These are phyloP conservation scores for Bruchidius siliquastri DNA, from an alignment of 2,888 invertebrate species.

Conservation along the genomic window DNA sequence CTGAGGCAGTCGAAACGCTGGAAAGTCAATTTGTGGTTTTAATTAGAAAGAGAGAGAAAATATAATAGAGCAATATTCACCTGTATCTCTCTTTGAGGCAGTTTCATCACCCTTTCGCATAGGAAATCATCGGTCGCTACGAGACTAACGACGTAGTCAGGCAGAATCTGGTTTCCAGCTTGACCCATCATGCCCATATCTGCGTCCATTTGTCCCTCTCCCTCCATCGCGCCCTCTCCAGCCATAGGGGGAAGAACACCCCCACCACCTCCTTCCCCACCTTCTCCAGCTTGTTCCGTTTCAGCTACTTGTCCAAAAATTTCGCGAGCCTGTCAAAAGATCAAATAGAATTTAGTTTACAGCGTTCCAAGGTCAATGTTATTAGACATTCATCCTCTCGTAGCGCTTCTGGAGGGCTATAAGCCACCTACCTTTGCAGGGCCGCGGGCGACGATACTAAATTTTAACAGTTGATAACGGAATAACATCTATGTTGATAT, in stretches of 20 bases:
- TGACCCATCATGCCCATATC: constrained; percentile 31
- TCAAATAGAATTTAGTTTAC: constrained; percentile 1
- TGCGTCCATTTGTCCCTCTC: constrained; percentile 42
- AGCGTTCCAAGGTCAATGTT: too few species aligned
- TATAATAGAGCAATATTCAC: too few species aligned
- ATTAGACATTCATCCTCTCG: too few species aligned
- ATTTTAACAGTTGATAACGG: too few species aligned
- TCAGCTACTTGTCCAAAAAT: constrained; percentile 43
- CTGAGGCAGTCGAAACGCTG: too few species aligned
- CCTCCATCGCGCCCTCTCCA: constrained; percentile 31
- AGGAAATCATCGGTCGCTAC: constrained; percentile 60
- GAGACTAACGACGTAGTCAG: constrained; percentile 48
- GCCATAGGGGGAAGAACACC: constrained; percentile 33
- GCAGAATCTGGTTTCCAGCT: constrained; percentile 42
- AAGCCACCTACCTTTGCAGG: too few species aligned
- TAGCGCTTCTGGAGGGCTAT: too few species aligned
- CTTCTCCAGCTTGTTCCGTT: constrained; percentile 28
- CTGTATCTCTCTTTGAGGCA: constrained; percentile 52
- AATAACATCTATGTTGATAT: too few species aligned
- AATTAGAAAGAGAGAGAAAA: too few species aligned
- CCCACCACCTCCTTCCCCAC: constrained; percentile 40
- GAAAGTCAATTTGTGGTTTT: too few species aligned
- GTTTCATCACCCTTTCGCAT: constrained; percentile 57
- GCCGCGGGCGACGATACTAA: too few species aligned
- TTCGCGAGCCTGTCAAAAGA: constrained; percentile 32